Evolutionary conservation across 2,888 invertebrate genomes (phyloP).

Genomic region (Pristionchus japonicus): DNA sequence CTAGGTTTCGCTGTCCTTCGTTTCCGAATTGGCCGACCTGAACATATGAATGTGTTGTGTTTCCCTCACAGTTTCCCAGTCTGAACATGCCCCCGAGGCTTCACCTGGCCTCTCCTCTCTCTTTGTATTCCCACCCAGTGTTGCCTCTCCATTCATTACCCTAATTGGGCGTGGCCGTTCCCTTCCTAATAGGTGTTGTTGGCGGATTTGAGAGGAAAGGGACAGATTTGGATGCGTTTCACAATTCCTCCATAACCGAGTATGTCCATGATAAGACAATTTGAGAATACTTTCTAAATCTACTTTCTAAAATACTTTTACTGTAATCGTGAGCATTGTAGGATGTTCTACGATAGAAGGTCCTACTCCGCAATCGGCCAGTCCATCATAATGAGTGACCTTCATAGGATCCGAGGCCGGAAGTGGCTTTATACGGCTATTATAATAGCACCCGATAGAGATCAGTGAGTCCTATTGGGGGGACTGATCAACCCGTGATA

Average conservation of each 20-base stretch:
- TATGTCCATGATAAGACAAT: too few relatives aligned
- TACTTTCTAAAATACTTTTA: too few relatives aligned
- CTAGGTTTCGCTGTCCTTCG: constrained; percentile 36
- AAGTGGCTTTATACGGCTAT: constrained; percentile 26
- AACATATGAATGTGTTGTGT: not conserved
- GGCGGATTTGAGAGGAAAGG: not conserved
- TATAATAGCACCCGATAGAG: constrained; percentile 21
- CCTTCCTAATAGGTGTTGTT: not conserved
- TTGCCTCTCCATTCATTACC: not conserved
- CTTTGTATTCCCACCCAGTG: not conserved
- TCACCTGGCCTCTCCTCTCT: not conserved
- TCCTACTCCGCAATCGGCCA: not conserved
- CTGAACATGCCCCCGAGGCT: not conserved
- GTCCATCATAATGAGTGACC: not conserved
- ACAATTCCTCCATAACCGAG: not conserved
- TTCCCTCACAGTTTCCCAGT: too few relatives aligned
- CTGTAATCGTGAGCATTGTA: not conserved
- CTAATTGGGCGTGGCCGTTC: not conserved
- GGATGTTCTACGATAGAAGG: too few relatives aligned
- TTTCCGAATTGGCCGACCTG: constrained; percentile 41
- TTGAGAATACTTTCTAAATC: too few relatives aligned
- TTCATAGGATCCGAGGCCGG: not conserved
- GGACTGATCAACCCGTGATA: not conserved
- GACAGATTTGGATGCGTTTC: not conserved
- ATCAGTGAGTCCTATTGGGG: not conserved